A percentile compares a stretch with the other conserved stretches of the same genome.
Conservation (phyloP, 1,140 invertebrate species). For the Euschistus heros region DNA sequence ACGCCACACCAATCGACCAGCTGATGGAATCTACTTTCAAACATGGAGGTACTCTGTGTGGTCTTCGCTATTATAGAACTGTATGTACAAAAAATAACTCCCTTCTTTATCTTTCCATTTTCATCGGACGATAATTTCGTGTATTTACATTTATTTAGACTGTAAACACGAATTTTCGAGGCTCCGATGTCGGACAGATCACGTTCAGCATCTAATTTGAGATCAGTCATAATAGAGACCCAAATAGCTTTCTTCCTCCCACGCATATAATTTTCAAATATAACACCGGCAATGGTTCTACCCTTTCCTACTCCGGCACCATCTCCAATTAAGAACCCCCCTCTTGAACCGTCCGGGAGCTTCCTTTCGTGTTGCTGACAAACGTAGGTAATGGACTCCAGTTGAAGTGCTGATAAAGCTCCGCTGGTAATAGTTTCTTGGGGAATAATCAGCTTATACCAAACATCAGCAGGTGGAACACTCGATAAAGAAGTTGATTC, state of each 20-base stretch:
- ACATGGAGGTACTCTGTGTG: conserved; percentile 75
- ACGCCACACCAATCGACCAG: conserved; percentile 93
- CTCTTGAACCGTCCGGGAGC: conserved; percentile 77
- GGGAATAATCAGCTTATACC: conserved; percentile 78
- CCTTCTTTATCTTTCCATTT: conserved; percentile 88
- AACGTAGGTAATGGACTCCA: conserved; percentile 94
- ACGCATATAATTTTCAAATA: conserved; percentile 93
- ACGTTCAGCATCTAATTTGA: conserved; percentile 94
- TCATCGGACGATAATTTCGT: conserved; percentile 85
- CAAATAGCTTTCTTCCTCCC: conserved; percentile 90
- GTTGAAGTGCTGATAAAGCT: conserved; percentile 83
- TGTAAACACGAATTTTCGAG: conserved; percentile 73
- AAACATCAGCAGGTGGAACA: conserved; percentile 89
- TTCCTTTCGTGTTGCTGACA: conserved; percentile 91
- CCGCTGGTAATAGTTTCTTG: conserved; percentile 73
- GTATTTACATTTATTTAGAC: conserved; percentile 92
- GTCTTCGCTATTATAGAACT: conserved; percentile 95
- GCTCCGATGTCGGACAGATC: conserved; percentile 95
- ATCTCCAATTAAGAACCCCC: conserved; percentile 95
- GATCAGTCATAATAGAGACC: conserved; percentile 96
- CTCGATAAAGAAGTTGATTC: conserved; percentile 95
- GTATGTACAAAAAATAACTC: conserved; percentile 96
- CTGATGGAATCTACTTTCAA: conserved; percentile 87
- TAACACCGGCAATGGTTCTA: conserved; percentile 93
- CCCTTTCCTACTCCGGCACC: conserved; percentile 99